A percentile compares a stretch with the other conserved stretches of the same genome.
phyloP scores from a whole-genome alignment of 1,140 invertebrate genomes.

The Trichonephila clavata region DNA sequence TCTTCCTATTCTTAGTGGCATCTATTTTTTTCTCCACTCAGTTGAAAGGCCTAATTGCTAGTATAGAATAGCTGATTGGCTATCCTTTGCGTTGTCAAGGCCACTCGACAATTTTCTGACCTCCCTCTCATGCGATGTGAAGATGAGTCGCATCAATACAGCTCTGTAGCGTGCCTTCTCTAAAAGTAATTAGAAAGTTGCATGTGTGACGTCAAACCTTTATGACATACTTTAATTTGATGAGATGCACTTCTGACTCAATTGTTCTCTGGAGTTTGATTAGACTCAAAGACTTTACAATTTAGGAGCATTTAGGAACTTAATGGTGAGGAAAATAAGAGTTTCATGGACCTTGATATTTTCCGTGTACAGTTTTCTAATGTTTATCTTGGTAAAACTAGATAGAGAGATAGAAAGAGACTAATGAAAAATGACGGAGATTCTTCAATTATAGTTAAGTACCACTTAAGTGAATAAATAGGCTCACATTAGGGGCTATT shows the following conservation, averaged over 20 bases:
- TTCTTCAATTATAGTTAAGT: too few relatives aligned
- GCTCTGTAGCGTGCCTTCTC: constrained; percentile 6
- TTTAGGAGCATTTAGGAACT: not conserved
- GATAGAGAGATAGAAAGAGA: too few relatives aligned
- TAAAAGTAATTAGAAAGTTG: constrained; percentile 38
- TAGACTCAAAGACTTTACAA: not conserved
- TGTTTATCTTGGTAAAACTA: too few relatives aligned
- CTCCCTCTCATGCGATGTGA: not conserved
- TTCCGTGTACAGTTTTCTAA: too few relatives aligned
- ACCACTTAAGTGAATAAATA: too few relatives aligned
- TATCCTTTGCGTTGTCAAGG: constrained; percentile 19
- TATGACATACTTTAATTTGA: constrained; percentile 8
- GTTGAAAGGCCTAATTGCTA: constrained; percentile 23
- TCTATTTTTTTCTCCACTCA: not conserved
- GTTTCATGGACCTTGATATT: not conserved
- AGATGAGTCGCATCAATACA: constrained; percentile 25
- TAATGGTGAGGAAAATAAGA: not conserved
- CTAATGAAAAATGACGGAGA: too few relatives aligned
- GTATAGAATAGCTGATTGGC: constrained; percentile 34
- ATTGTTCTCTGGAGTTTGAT: constrained; percentile 17
- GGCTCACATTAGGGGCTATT: too few relatives aligned
- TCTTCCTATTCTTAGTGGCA: not conserved
- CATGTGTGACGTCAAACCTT: constrained; percentile 23
- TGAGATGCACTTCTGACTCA: constrained; percentile 16
- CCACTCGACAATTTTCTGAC: constrained; percentile 42